A percentile compares a stretch with the other conserved stretches of the same genome.
phyloP scores from a whole-genome alignment of 2,888 invertebrate species.

The Xiphydria camelus region DNA sequence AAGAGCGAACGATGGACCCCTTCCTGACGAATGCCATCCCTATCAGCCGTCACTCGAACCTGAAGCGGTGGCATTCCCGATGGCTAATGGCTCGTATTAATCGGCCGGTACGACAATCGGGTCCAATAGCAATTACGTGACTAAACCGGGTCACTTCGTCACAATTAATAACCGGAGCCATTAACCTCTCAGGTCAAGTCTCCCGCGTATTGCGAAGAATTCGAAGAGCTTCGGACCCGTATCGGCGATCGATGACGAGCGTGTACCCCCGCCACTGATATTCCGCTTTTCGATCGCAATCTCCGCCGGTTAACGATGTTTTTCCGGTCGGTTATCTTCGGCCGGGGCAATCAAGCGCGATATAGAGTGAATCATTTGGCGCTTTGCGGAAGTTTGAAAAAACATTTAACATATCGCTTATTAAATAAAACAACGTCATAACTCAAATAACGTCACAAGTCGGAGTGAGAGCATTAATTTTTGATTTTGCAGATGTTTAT shows the following conservation, averaged over 20 bases:
- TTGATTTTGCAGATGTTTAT: too few species aligned
- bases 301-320: too few species aligned
- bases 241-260: not conserved
- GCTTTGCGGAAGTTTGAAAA: too few species aligned
- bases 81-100: slow-evolving; percentile 40
- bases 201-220: too few species aligned
- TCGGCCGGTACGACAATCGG: slow-evolving; percentile 16
- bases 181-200: slow-evolving; percentile 6
- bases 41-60: slow-evolving; percentile 22
- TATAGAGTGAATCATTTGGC: too few species aligned
- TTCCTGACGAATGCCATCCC: slow-evolving; percentile 29
- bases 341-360: too few species aligned
- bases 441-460: too few species aligned
- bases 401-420: too few species aligned
- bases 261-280: not conserved
- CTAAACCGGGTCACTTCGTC: slow-evolving; percentile 30
- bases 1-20: slow-evolving; percentile 10
- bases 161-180: slow-evolving; percentile 32
- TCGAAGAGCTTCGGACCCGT: not conserved
- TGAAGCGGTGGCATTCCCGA: slow-evolving; percentile 26
- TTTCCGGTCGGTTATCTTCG: too few species aligned
- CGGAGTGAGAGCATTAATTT: too few species aligned
- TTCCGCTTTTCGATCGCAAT: too few species aligned
- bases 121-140: slow-evolving; percentile 30
- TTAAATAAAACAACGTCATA: too few species aligned